Evolutionary conservation across 2,888 invertebrate genomes (phyloP).

Genomic region (Lucinisca nassula): DNA sequence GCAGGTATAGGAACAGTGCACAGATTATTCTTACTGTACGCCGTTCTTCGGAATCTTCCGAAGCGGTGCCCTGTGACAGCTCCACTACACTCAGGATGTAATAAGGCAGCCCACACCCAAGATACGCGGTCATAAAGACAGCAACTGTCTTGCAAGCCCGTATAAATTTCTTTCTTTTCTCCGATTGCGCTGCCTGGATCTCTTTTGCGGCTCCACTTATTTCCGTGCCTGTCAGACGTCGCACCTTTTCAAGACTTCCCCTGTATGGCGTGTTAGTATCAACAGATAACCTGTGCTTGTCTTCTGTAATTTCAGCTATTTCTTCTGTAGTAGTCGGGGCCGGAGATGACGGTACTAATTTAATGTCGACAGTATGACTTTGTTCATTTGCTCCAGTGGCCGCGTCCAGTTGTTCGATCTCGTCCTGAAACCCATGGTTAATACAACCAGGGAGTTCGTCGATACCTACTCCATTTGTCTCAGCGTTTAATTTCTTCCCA

Average conservation of each 20-base stretch:
- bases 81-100: conserved; percentile 9
- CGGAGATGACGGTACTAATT: too few species aligned
- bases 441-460: too few species aligned
- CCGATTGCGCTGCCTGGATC: neutral
- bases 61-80: neutral
- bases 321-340: too few species aligned
- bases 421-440: neutral
- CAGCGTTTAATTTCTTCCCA: too few species aligned
- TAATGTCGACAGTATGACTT: too few species aligned
- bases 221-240: neutral
- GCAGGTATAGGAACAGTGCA: conserved; percentile 28
- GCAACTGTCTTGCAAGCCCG: conserved; percentile 46
- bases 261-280: neutral
- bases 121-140: conserved; percentile 41
- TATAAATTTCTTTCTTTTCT: conserved; percentile 20
- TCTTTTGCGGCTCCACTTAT: neutral
- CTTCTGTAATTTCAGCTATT: too few species aligned
- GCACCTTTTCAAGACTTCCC: neutral
- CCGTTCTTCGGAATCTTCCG: conserved; percentile 28
- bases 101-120: conserved; percentile 52
- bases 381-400: neutral
- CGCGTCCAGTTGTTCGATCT: neutral
- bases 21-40: conserved; percentile 26
- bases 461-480: too few species aligned
- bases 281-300: neutral